Base-by-base conservation (phyloP, 1,140 invertebrate genomes). In the Lepidotrigona ventralis region DNA sequence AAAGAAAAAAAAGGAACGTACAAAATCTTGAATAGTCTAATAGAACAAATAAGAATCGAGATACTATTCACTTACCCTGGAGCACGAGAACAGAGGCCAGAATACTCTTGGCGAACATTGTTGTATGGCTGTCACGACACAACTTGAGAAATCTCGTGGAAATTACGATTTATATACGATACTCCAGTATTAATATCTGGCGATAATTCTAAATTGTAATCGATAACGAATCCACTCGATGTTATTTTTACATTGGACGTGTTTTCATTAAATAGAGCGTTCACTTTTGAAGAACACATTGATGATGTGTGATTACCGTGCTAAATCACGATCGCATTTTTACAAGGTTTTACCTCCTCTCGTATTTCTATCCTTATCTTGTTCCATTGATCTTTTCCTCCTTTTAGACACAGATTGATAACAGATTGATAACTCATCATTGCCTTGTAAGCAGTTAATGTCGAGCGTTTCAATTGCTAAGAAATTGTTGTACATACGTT, bases 11-110 rank as follows among this genome's bases (percentile, higher is more conserved):
- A n/a, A 14, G 23, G 4, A 60, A 23, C 0, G 9, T 23, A n/a
- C 58, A 12, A 60, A 60, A 60, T 60, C 23, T 60, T 60, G 58
- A 58, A 33, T 66, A 33, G 9, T 33, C 19, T 21, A 39, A 3
- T 68, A 68, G 29, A 29, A 64, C 8, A 2, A 64, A 1, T 39
- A n/a, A 14, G 2, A 39, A 29, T 21, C 3, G 66, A 68, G 21
- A 21, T 68, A 11, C 12, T 29, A 8, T 3, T 71, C 39, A 3
- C 90, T 91, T 89, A 91, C 90, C 89, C 82, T 91, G 89, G n/a
- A 86, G 70, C 12, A 87, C 73, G 21, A 91, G 64, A 19, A 88
- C 12, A 12, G 56, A n/a, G 3, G 54, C 83, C 14, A 90, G 39
- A 51, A 90, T 2, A 29, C 56, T 87, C 33, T 85, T 86, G 71